Percentiles rank a stretch among this genome's conserved stretches.
Evolutionary conservation across 1,140 invertebrate species (phyloP).

Genomic region (Fragariocoptes setiger): DNA sequence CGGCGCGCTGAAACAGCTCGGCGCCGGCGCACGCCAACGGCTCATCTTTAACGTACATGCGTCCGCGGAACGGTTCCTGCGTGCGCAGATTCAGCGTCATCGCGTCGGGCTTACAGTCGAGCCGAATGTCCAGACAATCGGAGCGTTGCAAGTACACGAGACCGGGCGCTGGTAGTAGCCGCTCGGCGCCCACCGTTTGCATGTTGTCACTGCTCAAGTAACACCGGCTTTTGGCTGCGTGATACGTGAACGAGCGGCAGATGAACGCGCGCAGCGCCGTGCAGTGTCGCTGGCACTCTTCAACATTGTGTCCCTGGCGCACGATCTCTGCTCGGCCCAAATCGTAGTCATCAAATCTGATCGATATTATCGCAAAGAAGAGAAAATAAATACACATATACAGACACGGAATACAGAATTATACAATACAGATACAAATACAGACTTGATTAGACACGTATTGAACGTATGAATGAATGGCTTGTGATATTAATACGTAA

Average conservation of each 20-base stretch:
- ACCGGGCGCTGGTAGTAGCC: constrained; percentile 15
- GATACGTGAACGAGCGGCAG: constrained; percentile 12
- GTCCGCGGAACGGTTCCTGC: constrained; percentile 20
- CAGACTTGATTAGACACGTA: no score
- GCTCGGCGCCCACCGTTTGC: constrained; percentile 10
- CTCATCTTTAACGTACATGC: constrained; percentile 10
- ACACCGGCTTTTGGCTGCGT: constrained; percentile 8
- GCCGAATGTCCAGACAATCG: constrained; percentile 22
- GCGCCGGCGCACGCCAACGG: constrained; percentile 14
- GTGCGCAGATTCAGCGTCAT: constrained; percentile 21
- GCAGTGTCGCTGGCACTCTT: constrained; percentile 12
- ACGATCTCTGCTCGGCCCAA: constrained; percentile 11
- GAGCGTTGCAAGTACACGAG: constrained; percentile 21
- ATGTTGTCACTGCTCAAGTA: constrained; percentile 11
- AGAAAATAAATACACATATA: no score
- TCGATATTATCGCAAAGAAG: no score
- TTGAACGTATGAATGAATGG: no score
- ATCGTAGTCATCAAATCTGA: constrained; percentile 11
- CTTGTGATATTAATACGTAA: no score
- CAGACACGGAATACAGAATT: no score
- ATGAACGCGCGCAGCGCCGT: constrained; percentile 11
- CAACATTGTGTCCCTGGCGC: constrained; percentile 7
- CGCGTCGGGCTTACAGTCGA: constrained; percentile 19
- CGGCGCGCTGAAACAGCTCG: constrained; percentile 9
- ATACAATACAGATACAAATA: no score